Conservation (phyloP, 2,113 vertebrate species). For the Toxotes chatareus region DNA sequence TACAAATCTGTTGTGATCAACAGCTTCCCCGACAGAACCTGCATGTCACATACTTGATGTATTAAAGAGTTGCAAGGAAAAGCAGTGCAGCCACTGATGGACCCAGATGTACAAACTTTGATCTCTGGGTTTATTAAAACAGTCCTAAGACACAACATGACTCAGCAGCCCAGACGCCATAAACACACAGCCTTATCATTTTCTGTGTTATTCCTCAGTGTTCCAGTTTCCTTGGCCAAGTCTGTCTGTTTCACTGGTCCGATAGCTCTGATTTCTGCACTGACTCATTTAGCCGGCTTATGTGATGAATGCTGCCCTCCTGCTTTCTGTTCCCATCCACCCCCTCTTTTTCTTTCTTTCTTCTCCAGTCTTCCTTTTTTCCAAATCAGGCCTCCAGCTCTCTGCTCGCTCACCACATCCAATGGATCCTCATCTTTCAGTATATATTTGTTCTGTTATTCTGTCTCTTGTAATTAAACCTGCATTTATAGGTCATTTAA, state of each 20-base stretch:
- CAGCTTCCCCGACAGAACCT: not conserved
- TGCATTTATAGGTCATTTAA: conserved; percentile 4
- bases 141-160: conserved; percentile 17
- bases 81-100: conserved; percentile 1
- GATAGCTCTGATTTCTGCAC: conserved; percentile 59
- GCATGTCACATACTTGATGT: conserved; percentile 6
- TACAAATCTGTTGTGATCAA: conserved; percentile 9
- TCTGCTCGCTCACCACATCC: conserved; percentile 33
- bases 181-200: conserved; percentile 32
- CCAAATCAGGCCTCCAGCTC: conserved; percentile 26
- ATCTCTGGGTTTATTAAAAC: conserved; percentile 36
- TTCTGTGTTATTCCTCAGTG: conserved; percentile 42
- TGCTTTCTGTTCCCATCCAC: conserved; percentile 30
- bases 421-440: conserved; percentile 29
- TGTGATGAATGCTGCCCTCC: conserved; percentile 51
- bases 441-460: conserved; percentile 22
- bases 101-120: conserved; percentile 24
- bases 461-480: conserved; percentile 26
- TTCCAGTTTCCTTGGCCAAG: conserved; percentile 50
- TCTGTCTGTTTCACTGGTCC: conserved; percentile 28
- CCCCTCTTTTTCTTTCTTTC: conserved; percentile 25
- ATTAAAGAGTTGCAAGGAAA: conserved; percentile 15
- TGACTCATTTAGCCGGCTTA: conserved; percentile 63
- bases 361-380: conserved; percentile 17
- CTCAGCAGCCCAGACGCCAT: conserved; percentile 33